Evolutionary conservation across 1,140 invertebrate genomes (phyloP).

Genomic region (Triops cancriformis): DNA sequence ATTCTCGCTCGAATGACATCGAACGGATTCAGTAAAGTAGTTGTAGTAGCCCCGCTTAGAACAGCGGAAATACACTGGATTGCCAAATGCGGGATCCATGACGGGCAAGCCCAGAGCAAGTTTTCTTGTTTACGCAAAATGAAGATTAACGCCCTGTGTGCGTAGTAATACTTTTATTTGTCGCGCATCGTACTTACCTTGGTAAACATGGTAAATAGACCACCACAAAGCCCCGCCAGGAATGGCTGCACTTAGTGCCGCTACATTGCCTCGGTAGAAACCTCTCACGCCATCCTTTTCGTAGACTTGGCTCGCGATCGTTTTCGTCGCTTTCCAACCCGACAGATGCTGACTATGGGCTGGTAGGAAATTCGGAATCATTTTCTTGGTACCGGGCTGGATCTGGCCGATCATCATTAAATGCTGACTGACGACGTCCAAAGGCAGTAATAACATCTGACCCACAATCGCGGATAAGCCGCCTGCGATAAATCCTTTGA

Average conservation of each 20-base stretch:
- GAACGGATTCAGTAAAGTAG: constrained; percentile 86
- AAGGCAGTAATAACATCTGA: constrained; percentile 91
- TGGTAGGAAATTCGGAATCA: constrained; percentile 38
- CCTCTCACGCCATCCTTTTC: constrained; percentile 69
- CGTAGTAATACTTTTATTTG: not conserved
- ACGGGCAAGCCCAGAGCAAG: constrained; percentile 58
- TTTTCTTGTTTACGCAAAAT: constrained; percentile 50
- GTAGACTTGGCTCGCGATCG: constrained; percentile 67
- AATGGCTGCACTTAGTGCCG: constrained; percentile 83
- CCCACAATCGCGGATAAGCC: constrained; percentile 82
- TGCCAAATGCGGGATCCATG: constrained; percentile 69
- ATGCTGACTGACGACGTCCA: constrained; percentile 92
- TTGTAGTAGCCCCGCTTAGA: constrained; percentile 81
- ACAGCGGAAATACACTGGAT: constrained; percentile 84
- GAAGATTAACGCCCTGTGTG: not conserved
- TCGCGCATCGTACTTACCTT: constrained; percentile 54
- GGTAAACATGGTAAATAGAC: constrained; percentile 88
- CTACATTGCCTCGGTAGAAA: constrained; percentile 87
- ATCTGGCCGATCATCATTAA: constrained; percentile 77
- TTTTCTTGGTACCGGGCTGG: constrained; percentile 10
- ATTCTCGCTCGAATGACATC: constrained; percentile 84
- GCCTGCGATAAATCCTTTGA: constrained; percentile 67
- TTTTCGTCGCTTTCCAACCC: constrained; percentile 51
- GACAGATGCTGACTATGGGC: constrained; percentile 44
- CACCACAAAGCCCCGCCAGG: constrained; percentile 95